Base-by-base conservation (phyloP, 2,888 invertebrate genomes). In the Eupithecia exiguata region DNA sequence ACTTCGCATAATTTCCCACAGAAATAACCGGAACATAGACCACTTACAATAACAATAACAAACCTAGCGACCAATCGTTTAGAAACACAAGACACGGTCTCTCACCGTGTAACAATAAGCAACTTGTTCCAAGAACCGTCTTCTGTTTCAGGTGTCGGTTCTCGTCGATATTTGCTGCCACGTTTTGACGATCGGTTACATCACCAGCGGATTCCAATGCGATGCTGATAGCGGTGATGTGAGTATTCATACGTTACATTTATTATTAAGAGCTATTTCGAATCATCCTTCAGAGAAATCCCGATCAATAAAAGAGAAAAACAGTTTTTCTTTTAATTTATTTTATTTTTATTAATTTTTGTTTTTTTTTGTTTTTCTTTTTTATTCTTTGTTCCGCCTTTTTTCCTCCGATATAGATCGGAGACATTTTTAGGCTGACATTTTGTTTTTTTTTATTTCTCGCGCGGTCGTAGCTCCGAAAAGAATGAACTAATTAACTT, bases 131-230 rank as follows among this genome's bases (percentile, higher is more conserved):
- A 16, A 74, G 74, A 69, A 80, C 6, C 4, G 12, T 12, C 30
- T 70, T 69, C 67, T 80, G 75, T 79, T 88, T 86, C 88, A 92
- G 92, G 77, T 88, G 46, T 89, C 91, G 38, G 88, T 87, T 77
- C 73, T 90, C 3, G 83, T 89, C 49, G 91, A 92, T 72, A 87
- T 92, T 35, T 81, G 82, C 35, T 86, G 83, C 71, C 92, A 91
- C 72, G 71, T 92, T 30, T 74, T 89, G 69, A 85, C 89, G 1
- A 86, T 91, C 0, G 87, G 86, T 12, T 84, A 90, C 73, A 82
- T 88, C 14, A 87, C 92, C 10, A 83, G 86, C 46, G 91, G 91
- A 1, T 91, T 92, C 80, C 90, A 92, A 70, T 92, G 92, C 68
- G 92, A 92, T 67, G 84, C 88, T 30, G 84, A 84, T 75, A 80